A percentile compares a stretch with the other conserved stretches of the same genome.
Conservation (phyloP, 2,888 invertebrate species). For the Hanleya hanleyi region DNA sequence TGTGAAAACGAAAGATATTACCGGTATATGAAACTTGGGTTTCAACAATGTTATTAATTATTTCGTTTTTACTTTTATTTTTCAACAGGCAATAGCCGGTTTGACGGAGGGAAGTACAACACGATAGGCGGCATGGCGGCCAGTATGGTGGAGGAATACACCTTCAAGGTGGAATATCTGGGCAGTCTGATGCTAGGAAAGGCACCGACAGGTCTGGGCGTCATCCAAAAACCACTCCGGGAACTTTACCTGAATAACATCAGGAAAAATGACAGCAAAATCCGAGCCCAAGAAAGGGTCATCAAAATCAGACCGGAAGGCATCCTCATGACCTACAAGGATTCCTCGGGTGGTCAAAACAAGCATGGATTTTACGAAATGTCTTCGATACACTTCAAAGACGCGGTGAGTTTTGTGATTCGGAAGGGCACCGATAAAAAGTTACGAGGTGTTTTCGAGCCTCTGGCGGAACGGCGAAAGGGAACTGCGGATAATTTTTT, state of each 20-base stretch:
- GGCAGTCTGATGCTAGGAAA: conserved; percentile 97
- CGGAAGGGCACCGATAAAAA: conserved; percentile 69
- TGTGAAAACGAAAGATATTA: no score
- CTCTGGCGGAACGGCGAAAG: conserved; percentile 76
- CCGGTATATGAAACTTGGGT: no score
- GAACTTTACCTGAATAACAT: conserved; percentile 94
- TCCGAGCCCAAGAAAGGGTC: conserved; percentile 48
- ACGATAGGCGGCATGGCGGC: conserved; percentile 7
- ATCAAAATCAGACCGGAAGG: conserved; percentile 87
- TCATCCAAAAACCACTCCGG: conserved; percentile 96
- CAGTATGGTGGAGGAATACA: conserved; percentile 63
- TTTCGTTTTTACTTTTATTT: no score
- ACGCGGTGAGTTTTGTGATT: conserved; percentile 60
- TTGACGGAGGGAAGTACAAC: conserved; percentile 5
- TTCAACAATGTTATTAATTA: no score
- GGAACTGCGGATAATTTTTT: conserved; percentile 77
- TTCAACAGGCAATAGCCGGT: conserved; percentile 5
- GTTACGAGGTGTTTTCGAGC: conserved; percentile 79
- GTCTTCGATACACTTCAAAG: conserved; percentile 76
- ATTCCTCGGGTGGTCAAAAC: conserved; percentile 95
- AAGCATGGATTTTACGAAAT: conserved; percentile 78
- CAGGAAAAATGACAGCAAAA: conserved; percentile 75
- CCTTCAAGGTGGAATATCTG: conserved; percentile 96
- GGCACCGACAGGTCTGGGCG: conserved; percentile 97
- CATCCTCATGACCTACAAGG: conserved; percentile 94